A percentile compares a stretch with the other conserved stretches of the same genome.
Evolutionary conservation across 2,888 invertebrate species (phyloP).

Genomic region (Enoplolaimus lenunculus): DNA sequence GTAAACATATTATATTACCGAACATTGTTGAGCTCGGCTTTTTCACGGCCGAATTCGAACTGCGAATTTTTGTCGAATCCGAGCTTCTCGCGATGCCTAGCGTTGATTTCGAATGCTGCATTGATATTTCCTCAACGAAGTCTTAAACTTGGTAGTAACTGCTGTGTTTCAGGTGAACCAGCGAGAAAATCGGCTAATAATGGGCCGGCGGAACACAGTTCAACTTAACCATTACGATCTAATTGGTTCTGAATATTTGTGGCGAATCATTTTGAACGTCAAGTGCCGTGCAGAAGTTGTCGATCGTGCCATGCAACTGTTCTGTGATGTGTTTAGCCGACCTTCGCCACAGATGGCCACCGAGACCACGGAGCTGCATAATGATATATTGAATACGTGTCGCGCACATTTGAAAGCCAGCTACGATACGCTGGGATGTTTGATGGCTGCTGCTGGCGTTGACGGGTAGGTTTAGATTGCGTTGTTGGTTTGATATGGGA

Average conservation of each 20-base stretch:
- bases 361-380: conserved; percentile 63
- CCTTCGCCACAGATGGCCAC: conserved; percentile 70
- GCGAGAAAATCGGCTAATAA: conserved; percentile 63
- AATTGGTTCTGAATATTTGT: conserved; percentile 86
- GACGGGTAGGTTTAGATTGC: too few species aligned
- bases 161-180: conserved; percentile 52
- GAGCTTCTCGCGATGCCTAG: too few species aligned
- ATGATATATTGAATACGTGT: conserved; percentile 77
- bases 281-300: conserved; percentile 87
- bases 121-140: too few species aligned
- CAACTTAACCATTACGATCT: conserved; percentile 77
- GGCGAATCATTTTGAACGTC: conserved; percentile 58
- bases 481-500: too few species aligned
- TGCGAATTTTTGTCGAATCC: too few species aligned
- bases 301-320: conserved; percentile 69
- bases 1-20: too few species aligned
- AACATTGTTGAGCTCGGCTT: too few species aligned
- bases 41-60: too few species aligned
- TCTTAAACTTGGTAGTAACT: too few species aligned
- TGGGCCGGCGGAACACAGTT: not conserved
- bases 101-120: too few species aligned
- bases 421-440: conserved; percentile 62
- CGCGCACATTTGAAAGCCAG: conserved; percentile 70
- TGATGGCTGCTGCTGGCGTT: too few species aligned
- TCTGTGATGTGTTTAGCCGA: conserved; percentile 84